Base-by-base conservation (phyloP, 2,888 invertebrate species). In the Biston betularia region DNA sequence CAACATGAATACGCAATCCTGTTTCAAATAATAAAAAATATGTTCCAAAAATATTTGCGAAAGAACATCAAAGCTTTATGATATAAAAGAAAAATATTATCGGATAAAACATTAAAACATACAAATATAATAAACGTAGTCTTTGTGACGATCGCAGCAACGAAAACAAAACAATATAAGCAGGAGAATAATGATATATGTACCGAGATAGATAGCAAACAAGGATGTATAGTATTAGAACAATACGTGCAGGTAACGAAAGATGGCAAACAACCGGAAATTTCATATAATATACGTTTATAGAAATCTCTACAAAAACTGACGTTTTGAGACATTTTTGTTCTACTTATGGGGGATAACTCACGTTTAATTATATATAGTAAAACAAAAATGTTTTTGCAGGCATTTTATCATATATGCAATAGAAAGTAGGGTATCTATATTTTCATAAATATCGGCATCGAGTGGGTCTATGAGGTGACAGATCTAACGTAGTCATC, bases 71-170 rank as follows among this genome's bases (percentile, higher is more conserved):
- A 79, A 78, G 76, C 71, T 71, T 67, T 73, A 72, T 64, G 64
- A 58, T 70, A 65, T 71, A 71, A 71, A 79, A 75, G 75, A 71
- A 75, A 75, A 75, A 78, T 75, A 75, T 72, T 71, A 76, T 73
- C 67, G 69, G 70, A 75, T 77, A 74, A 67, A 75, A 74, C 69
- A 70, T 68, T 65, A 72, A 71, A 65, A 75, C 68, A 72, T 56
- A 75, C 74, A 76, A 76, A 77, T 68, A 74, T 75, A 73, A 72
- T 72, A 75, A 74, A 65, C 50, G 68, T 63, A 40, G 72, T 62
- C 73, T 79, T 77, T 80, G 73, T 73, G 65, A 73, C 69, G 67
- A 70, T 72, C 73, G 70, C 67, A 72, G 72, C 70, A 72, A 77
- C 74, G 67, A 72, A 77, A 78, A 78, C 74, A 79, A 74, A 77